These are phyloP conservation scores for Drosophila prolongata DNA, from an alignment of 2,888 invertebrate species.

Conservation along the genomic window DNA sequence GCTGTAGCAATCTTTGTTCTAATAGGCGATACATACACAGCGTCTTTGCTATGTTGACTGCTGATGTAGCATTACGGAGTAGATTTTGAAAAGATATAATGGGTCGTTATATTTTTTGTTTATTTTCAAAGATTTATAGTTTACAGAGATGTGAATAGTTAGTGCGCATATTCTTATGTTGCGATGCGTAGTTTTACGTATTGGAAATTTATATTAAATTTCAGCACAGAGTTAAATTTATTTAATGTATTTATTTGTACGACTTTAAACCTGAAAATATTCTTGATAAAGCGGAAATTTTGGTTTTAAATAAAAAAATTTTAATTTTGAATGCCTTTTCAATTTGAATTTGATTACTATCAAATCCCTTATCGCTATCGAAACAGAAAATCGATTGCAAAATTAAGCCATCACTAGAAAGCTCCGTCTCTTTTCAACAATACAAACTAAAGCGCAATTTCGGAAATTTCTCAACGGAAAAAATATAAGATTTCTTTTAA, in stretches of 20 bases:
- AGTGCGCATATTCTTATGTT: no score
- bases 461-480: not conserved
- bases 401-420: not conserved
- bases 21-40: not conserved
- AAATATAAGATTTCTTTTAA: no score
- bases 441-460: slow-evolving; percentile 1
- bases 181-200: no score
- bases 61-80: not conserved
- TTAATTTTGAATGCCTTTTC: no score
- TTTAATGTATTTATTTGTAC: no score
- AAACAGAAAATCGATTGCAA: not conserved
- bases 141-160: not conserved
- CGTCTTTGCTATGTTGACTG: not conserved
- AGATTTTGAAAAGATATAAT: not conserved
- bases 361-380: not conserved
- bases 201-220: no score
- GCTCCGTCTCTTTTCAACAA: not conserved
- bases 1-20: no score
- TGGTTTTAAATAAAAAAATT: no score
- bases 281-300: no score
- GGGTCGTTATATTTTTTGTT: not conserved
- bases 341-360: not conserved
- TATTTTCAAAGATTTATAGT: not conserved
- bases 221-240: no score
- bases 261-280: no score